Base-by-base conservation (phyloP, 2,888 invertebrate species). In the Chelonus formosanus region DNA sequence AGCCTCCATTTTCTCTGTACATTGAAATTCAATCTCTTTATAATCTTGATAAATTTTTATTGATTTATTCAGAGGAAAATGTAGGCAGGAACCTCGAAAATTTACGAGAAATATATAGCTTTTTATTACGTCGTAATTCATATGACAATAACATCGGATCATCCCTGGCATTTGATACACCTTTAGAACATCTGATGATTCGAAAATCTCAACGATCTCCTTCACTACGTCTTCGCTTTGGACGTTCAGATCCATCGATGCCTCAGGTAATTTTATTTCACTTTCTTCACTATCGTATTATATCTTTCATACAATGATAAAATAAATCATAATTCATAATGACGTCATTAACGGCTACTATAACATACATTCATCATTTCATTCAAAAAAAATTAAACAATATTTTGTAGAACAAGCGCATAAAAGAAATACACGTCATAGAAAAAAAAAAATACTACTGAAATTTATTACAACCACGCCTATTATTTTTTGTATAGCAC, bases 181-280 rank as follows among this genome's bases (percentile, higher is more conserved):
- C 75, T 0, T 59, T 74, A 6, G 77, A 81, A 40, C 80, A 81
- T 60, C 70, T 80, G 35, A 81, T 81, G 77, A 78, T 76, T 31
- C 76, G 81, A 7, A 80, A 80, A 63, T 79, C 77, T 53, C 78
- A 80, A 53, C 75, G 81, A 55, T 80, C 82, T 20, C 81, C 81
- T 2, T 79, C 81, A 4, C 71, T 82, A 8, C 80, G 81, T 57
- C 71, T 81, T 34, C 78, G 81, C 60, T 81, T 80, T 43, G 81
- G 81, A 20, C 82, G 81, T 68, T 81, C 81, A 8, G 77, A 74
- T 50, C 73, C 72, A 54, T 70, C 68, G 43, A 54, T 70, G 44
- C 54, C 56, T 8, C 67, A 75, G 60, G 80, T 80, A 72, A 77
- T 8, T 63, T 48, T 40, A 54, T 62, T 6, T 54, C 34, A 7